A percentile compares a stretch with the other conserved stretches of the same genome.
Conservation (phyloP, 2,113 vertebrate species). For the Mellivora capensis region DNA sequence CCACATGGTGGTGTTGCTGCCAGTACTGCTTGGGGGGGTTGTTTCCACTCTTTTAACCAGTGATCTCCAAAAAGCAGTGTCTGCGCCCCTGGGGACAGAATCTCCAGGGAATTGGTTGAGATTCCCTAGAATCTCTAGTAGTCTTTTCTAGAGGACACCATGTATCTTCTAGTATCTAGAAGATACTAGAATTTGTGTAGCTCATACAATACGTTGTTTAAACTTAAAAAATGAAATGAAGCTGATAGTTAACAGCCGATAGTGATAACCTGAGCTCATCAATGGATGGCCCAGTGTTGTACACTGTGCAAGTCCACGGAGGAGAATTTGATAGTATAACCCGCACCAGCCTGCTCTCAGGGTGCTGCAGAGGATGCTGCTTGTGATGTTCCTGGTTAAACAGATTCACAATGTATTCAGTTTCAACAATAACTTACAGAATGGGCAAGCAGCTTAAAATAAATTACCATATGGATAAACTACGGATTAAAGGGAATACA, state of each 20-base stretch:
- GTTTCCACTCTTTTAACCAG: neutral
- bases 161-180: neutral
- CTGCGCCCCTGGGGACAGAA: neutral
- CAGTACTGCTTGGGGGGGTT: neutral
- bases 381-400: neutral
- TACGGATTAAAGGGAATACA: neutral
- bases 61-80: neutral
- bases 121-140: too few species aligned
- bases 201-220: neutral
- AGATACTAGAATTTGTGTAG: neutral
- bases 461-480: neutral
- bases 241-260: neutral
- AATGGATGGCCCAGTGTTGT: neutral
- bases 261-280: neutral
- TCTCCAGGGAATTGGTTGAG: neutral
- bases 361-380: rapidly evolving
- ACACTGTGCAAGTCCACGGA: rapidly evolving
- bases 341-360: neutral
- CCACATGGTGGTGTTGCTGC: neutral
- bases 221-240: neutral
- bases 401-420: neutral
- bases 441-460: neutral
- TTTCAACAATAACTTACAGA: neutral
- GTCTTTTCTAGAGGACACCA: too few species aligned
- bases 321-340: rapidly evolving